Evolutionary conservation across 2,888 invertebrate genomes (phyloP).

Genomic region (Pachydiplax longipennis): DNA sequence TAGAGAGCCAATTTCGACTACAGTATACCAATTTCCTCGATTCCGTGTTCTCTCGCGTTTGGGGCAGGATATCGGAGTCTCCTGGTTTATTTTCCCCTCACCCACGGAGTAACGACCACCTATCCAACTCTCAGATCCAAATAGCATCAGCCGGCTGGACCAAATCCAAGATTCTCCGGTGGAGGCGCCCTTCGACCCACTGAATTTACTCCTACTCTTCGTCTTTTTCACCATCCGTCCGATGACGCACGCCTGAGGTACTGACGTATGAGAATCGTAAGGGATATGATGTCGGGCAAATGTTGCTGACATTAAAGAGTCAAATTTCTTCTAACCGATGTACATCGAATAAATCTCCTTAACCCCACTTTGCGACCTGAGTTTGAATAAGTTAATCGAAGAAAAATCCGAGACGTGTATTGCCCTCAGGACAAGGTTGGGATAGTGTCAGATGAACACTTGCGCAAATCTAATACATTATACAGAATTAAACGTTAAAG

Average conservation of each 20-base stretch:
- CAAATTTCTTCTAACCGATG: neutral
- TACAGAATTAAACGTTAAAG: too few relatives aligned
- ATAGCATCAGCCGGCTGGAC: slow-evolving; percentile 30
- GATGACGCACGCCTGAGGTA: slow-evolving; percentile 19
- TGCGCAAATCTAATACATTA: too few relatives aligned
- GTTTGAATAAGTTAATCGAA: neutral
- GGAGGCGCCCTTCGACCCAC: neutral
- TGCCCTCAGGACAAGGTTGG: too few relatives aligned
- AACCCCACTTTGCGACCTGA: neutral
- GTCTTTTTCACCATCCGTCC: neutral
- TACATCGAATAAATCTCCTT: neutral
- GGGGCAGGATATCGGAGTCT: neutral
- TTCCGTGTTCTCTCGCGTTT: neutral
- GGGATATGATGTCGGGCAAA: neutral
- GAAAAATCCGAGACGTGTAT: too few relatives aligned
- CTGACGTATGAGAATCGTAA: slow-evolving; percentile 16
- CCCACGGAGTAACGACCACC: neutral
- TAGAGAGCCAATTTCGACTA: neutral
- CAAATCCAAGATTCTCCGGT: slow-evolving; percentile 12
- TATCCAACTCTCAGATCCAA: slow-evolving; percentile 28
- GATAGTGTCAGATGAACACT: too few relatives aligned
- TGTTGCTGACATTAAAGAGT: neutral
- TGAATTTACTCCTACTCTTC: neutral
- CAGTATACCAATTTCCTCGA: neutral
- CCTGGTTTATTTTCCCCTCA: neutral